phyloP scores from a whole-genome alignment of 2,113 vertebrate genomes.

The Syrrhaptes paradoxus region DNA sequence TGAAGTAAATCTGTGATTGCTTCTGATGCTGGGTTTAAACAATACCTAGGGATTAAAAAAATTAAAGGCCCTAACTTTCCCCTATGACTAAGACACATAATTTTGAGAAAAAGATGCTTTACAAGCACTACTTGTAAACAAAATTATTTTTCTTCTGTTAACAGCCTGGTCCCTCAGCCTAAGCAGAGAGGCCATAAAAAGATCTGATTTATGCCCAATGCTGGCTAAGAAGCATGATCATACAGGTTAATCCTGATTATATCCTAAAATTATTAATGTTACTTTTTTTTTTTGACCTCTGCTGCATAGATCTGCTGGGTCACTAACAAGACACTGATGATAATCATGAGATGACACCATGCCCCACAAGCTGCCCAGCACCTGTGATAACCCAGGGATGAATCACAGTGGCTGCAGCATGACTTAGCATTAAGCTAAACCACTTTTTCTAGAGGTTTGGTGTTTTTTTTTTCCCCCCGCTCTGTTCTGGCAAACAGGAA shows the following conservation, averaged over 20 bases:
- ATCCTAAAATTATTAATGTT: neutral
- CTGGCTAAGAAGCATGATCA: neutral
- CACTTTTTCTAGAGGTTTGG: neutral
- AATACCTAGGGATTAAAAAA: neutral
- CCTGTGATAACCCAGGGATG: neutral
- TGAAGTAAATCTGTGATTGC: neutral
- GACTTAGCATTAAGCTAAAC: neutral
- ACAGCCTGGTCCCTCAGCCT: neutral
- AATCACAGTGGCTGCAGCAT: neutral
- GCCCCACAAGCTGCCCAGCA: neutral
- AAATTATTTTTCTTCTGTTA: neutral
- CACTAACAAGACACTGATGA: neutral
- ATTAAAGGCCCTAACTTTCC: neutral
- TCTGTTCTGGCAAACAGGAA: neutral
- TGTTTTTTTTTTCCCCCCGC: neutral
- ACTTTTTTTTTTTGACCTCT: neutral
- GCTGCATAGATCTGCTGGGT: neutral
- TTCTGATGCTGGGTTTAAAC: neutral
- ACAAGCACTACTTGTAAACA: neutral
- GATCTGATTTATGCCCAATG: neutral
- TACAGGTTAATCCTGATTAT: neutral
- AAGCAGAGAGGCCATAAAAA: neutral
- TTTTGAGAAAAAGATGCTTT: neutral
- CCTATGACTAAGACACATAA: neutral
- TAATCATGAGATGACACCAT: neutral